These are phyloP conservation scores for Buphagus erythrorhynchus DNA, from an alignment of 2,797 vertebrate species.

Conservation along the genomic window DNA sequence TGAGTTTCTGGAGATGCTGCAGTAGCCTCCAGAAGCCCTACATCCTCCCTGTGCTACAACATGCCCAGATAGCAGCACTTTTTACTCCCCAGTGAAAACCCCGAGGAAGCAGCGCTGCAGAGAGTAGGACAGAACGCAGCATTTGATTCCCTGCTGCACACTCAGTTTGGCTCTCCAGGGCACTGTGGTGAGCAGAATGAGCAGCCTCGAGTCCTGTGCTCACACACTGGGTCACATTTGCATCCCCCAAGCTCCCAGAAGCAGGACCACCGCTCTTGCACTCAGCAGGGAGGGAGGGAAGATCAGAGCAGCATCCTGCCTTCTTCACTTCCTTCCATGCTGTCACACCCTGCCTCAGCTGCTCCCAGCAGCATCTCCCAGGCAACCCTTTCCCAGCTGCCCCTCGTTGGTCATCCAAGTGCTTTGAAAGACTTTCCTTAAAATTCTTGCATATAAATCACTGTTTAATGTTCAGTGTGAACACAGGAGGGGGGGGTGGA, in stretches of 20 bases:
- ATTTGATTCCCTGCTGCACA: accelerated
- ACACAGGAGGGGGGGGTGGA: not conserved
- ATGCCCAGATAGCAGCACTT: not conserved
- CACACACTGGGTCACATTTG: not conserved
- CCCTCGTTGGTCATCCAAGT: not conserved
- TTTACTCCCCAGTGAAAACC: not conserved
- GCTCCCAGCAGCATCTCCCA: conserved; percentile 22
- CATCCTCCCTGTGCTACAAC: accelerated
- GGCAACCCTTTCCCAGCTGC: conserved; percentile 33
- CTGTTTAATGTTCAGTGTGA: not conserved
- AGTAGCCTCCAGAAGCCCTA: not conserved
- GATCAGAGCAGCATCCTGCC: not conserved
- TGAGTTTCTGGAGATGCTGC: not conserved
- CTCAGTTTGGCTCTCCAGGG: not conserved
- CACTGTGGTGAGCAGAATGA: not conserved
- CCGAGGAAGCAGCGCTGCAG: not conserved
- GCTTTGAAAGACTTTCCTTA: not conserved
- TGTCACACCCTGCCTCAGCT: not conserved
- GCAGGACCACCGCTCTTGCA: not conserved
- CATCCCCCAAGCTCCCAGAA: not conserved
- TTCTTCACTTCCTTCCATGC: not conserved
- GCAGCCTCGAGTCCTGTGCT: accelerated
- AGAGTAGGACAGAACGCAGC: accelerated
- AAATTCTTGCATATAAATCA: conserved; percentile 51
- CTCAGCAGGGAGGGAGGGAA: not conserved